These are phyloP conservation scores for Limulus polyphemus DNA, from an alignment of 2,888 invertebrate species.

Conservation along the genomic window DNA sequence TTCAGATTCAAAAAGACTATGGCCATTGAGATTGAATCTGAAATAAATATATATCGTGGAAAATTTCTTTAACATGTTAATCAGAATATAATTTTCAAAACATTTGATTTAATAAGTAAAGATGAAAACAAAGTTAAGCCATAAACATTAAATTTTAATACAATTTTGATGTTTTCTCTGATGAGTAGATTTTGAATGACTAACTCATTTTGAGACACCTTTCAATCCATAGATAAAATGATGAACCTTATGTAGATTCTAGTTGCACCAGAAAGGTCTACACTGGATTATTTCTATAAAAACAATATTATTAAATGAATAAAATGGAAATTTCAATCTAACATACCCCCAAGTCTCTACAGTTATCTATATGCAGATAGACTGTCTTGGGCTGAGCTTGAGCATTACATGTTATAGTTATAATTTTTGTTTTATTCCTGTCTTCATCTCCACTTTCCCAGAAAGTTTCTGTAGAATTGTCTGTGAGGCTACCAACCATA, in stretches of 20 bases:
- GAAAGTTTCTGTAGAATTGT: conserved; percentile 92
- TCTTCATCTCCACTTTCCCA: conserved; percentile 99
- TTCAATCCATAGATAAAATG: neutral
- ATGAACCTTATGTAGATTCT: neutral
- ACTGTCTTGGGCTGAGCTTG: conserved; percentile 57
- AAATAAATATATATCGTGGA: too few species aligned
- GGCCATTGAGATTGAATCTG: too few species aligned
- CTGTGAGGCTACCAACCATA: conserved; percentile 82
- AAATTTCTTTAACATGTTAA: too few species aligned
- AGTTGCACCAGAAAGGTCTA: too few species aligned
- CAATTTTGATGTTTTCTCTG: too few species aligned
- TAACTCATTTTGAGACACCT: too few species aligned
- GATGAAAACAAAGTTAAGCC: too few species aligned
- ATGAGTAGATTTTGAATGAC: too few species aligned
- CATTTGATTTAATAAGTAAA: too few species aligned
- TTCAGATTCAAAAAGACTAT: too few species aligned
- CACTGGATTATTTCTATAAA: neutral
- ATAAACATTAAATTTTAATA: too few species aligned
- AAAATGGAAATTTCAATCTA: conserved; percentile 2
- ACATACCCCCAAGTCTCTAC: conserved; percentile 71
- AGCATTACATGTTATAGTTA: conserved; percentile 54
- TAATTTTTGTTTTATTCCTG: conserved; percentile 71
- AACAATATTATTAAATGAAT: conserved; percentile 1
- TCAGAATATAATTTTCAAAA: too few species aligned
- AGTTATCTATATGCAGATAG: conserved; percentile 86